Base-by-base conservation (phyloP, 2,888 invertebrate species). In the Steromphala cineraria region DNA sequence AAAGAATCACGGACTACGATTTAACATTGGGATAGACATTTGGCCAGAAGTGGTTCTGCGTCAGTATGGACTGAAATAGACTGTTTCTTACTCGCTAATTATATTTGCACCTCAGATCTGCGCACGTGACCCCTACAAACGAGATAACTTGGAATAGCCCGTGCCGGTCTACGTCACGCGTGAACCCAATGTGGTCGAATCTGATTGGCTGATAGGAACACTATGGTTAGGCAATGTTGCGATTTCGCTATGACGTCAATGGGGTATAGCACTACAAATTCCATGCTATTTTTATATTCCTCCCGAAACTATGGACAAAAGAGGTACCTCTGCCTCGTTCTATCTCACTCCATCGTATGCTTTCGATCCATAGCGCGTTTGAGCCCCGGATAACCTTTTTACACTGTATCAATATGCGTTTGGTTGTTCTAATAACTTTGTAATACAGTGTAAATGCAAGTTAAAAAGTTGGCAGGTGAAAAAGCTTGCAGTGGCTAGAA, bases 181-280 rank as follows among this genome's bases (percentile, higher is more conserved):
- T 80, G 84, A 82, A 82, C 85, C 84, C 86, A 86, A 88, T 87
- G 87, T 87, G 87, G 85, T 82, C 84, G 46, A 67, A 81, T 82
- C 56, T 84, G 87, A 88, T 88, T 88, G 88, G 88, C 53, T 82
- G 84, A 81, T 81, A 81, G 52, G 67, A 55, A 74, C 31, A 75
- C 81, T 80, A 80, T 75, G 79, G 81, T 82, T 82, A 81, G 80
- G 79, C 80, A 84, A 83, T 80, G 81, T 81, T 82, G 78, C 80
- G 40, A 55, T 71, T 75, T 46, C 56, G 77, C 36, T 53, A 53
- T 85, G 86, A 86, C 86, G 86, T 86, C 86, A 84, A 81, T 79
- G 56, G 75, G 80, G 79, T 80, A 80, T 80, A 80, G 77, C 85
- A 79, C 82, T 84, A 82, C 80, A 82, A 79, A 79, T 83, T 83